Evolutionary conservation across 2,797 vertebrate species (phyloP).

Genomic region (Dendrocincla tyrannina): DNA sequence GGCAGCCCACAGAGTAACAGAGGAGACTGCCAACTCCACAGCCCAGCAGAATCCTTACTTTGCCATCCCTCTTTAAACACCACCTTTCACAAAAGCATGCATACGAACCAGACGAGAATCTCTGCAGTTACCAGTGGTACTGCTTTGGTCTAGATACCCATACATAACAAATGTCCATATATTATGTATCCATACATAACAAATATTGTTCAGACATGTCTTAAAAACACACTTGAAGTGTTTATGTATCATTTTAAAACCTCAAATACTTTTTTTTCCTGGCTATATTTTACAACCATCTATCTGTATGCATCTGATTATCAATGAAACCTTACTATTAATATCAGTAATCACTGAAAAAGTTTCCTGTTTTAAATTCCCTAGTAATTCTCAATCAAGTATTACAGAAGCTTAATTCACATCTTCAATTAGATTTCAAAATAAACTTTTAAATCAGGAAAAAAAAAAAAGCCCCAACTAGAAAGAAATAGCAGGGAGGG

Average conservation of each 20-base stretch:
- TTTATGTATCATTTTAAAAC: neutral
- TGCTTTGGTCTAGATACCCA: neutral
- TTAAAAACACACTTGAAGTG: neutral
- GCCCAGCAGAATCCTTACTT: neutral
- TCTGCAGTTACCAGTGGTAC: neutral
- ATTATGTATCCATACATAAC: neutral
- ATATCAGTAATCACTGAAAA: neutral
- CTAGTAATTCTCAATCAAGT: neutral
- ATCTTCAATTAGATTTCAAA: neutral
- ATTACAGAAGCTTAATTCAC: neutral
- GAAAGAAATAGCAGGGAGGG: neutral
- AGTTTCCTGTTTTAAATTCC: neutral
- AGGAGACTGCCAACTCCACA: neutral
- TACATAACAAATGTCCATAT: too few species aligned
- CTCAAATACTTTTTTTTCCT: neutral
- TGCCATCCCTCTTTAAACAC: neutral
- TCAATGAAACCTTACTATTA: neutral
- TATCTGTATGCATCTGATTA: neutral
- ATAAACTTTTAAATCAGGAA: neutral
- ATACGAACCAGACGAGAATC: fast-evolving
- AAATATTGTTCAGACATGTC: neutral
- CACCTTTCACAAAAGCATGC: neutral
- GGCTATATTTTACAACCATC: neutral
- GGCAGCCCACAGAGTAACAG: neutral
- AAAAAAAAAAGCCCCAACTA: neutral